Evolutionary conservation across 2,113 vertebrate genomes (phyloP).

Genomic region (Chrysemys picta): DNA sequence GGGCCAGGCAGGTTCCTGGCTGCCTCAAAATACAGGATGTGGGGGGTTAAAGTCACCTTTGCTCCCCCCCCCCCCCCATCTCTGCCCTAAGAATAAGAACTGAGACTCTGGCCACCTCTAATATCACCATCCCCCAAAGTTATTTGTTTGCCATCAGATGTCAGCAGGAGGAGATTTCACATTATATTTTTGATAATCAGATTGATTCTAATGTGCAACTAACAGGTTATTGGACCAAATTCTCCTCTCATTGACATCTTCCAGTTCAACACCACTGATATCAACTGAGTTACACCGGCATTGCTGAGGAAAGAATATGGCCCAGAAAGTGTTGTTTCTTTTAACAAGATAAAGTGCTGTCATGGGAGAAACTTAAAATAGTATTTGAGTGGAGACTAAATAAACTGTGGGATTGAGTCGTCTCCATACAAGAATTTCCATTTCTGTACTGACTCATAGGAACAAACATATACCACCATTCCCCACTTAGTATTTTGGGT

Average conservation of each 20-base stretch:
- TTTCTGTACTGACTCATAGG: background rate
- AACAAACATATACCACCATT: background rate
- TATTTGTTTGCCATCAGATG: too few relatives aligned
- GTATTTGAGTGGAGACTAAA: background rate
- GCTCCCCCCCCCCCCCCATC: background rate
- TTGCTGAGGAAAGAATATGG: too few relatives aligned
- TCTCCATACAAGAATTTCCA: too few relatives aligned
- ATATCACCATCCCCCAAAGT: too few relatives aligned
- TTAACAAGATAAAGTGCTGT: background rate
- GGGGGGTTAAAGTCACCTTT: background rate
- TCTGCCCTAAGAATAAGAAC: background rate
- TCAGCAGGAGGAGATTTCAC: too few relatives aligned
- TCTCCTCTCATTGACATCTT: too few relatives aligned
- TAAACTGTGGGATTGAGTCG: background rate
- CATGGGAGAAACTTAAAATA: background rate
- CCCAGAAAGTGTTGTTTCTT: background rate
- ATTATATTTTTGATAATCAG: too few relatives aligned
- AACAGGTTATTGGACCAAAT: too few relatives aligned
- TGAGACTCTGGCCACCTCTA: background rate
- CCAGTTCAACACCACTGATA: too few relatives aligned
- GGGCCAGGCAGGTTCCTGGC: background rate
- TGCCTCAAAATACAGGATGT: background rate
- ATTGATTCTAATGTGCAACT: too few relatives aligned
- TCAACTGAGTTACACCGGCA: too few relatives aligned
- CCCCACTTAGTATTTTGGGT: background rate